phyloP scores from a whole-genome alignment of 1,140 invertebrate genomes.

The Aphaenogaster ashmeadi region DNA sequence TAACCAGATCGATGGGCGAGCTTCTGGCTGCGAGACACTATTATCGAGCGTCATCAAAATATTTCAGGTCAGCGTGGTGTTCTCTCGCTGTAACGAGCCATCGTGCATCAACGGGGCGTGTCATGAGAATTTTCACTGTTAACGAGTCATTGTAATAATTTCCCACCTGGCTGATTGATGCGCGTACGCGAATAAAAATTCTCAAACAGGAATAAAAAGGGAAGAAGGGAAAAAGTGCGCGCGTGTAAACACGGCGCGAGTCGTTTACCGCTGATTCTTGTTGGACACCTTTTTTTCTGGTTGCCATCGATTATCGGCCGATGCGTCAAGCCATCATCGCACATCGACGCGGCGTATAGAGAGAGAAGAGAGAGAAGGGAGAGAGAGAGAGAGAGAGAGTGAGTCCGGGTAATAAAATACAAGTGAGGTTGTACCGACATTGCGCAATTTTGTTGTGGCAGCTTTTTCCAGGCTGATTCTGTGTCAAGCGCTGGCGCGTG shows the following conservation, averaged over 20 bases:
- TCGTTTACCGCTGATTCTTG: constrained; percentile 63
- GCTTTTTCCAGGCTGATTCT: constrained; percentile 72
- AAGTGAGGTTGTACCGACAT: constrained; percentile 57
- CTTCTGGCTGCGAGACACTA: constrained; percentile 60
- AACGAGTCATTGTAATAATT: constrained; percentile 65
- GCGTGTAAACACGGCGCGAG: constrained; percentile 54
- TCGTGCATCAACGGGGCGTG: constrained; percentile 51
- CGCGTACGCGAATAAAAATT: constrained; percentile 50
- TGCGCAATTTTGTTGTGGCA: constrained; percentile 72
- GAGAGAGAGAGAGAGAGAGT: no score
- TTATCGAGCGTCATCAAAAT: constrained; percentile 66
- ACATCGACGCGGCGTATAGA: constrained; percentile 69
- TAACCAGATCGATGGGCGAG: constrained; percentile 61
- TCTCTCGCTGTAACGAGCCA: constrained; percentile 58
- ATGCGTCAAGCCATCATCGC: constrained; percentile 64
- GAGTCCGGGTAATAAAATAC: constrained; percentile 73
- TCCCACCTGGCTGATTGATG: constrained; percentile 49
- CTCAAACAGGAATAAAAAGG: constrained; percentile 32
- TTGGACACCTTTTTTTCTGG: constrained; percentile 61
- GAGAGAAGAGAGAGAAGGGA: no score
- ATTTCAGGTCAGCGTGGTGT: constrained; percentile 57
- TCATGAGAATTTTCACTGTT: constrained; percentile 64
- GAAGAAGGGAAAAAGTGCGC: background rate
- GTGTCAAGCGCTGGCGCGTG: constrained; percentile 52
- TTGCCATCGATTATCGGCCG: constrained; percentile 71